A percentile compares a stretch with the other conserved stretches of the same genome.
Evolutionary conservation across 2,888 invertebrate genomes (phyloP).

Genomic region (Oscheius sp.): DNA sequence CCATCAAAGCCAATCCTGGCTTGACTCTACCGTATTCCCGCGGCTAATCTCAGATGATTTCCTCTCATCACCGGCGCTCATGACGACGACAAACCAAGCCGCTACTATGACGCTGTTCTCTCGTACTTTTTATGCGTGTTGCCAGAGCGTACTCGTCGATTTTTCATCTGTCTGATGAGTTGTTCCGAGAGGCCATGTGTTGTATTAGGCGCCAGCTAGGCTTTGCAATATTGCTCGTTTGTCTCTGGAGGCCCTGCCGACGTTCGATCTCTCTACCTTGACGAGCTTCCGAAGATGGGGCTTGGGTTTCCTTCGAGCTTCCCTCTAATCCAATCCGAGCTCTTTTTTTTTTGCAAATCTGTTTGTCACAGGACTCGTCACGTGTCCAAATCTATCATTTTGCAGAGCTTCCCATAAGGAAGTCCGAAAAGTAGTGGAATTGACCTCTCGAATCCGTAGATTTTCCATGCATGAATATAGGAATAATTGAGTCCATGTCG

Average conservation of each 20-base stretch:
- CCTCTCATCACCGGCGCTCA: too few species aligned
- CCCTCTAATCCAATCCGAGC: constrained; percentile 10
- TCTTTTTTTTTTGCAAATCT: neutral
- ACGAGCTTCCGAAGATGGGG: neutral
- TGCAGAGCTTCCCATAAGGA: too few species aligned
- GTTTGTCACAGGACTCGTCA: neutral
- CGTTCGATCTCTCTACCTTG: constrained; percentile 27
- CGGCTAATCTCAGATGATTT: too few species aligned
- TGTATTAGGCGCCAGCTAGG: constrained; percentile 20
- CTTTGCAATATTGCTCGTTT: constrained; percentile 29
- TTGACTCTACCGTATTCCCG: too few species aligned
- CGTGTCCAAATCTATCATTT: constrained; percentile 1
- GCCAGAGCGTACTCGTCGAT: constrained; percentile 5
- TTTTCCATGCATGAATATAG: too few species aligned
- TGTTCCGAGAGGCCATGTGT: constrained; percentile 25
- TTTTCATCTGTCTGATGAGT: constrained; percentile 27
- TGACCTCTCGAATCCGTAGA: too few species aligned
- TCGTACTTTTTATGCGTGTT: neutral
- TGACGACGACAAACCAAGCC: too few species aligned
- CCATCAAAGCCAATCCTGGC: too few species aligned
- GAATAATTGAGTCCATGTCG: neutral
- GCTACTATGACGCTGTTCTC: too few species aligned
- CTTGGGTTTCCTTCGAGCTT: neutral
- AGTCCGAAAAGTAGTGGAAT: too few species aligned
- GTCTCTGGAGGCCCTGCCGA: constrained; percentile 22